phyloP scores from a whole-genome alignment of 2,888 invertebrate genomes.

The Stenoptilia bipunctidactyla region DNA sequence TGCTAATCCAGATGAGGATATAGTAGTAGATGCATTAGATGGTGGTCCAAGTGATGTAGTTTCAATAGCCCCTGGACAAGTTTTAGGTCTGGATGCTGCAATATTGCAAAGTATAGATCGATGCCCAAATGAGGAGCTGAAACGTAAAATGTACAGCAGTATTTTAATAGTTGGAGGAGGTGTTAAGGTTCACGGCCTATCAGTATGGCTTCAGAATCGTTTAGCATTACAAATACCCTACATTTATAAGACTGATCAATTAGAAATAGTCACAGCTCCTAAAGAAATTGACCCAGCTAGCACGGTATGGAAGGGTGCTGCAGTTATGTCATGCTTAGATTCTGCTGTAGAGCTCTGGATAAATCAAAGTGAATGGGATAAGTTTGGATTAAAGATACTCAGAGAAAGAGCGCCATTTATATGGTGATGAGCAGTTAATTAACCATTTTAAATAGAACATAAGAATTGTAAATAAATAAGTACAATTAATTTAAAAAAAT shows the following conservation, averaged over 20 bases:
- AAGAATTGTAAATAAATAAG: too few species aligned
- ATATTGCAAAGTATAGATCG: constrained; percentile 92
- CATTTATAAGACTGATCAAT: constrained; percentile 82
- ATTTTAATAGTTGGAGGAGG: constrained; percentile 94
- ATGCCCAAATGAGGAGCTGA: constrained; percentile 89
- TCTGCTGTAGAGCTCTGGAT: constrained; percentile 96
- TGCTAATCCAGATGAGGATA: constrained; percentile 76
- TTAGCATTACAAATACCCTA: constrained; percentile 87
- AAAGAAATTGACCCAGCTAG: constrained; percentile 93
- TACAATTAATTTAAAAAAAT: neutral
- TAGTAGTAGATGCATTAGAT: constrained; percentile 77
- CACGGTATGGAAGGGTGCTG: constrained; percentile 95
- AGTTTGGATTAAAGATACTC: constrained; percentile 85
- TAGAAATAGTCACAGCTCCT: constrained; percentile 91
- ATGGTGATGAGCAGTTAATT: constrained; percentile 74
- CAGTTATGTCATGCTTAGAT: constrained; percentile 92
- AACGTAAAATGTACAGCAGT: constrained; percentile 94
- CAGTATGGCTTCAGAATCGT: constrained; percentile 90
- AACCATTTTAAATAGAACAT: too few species aligned
- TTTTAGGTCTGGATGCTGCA: constrained; percentile 91
- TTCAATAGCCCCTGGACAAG: constrained; percentile 80
- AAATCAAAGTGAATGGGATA: constrained; percentile 86
- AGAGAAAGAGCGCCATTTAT: constrained; percentile 94
- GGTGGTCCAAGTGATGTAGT: constrained; percentile 74
- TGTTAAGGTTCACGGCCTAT: constrained; percentile 85